These are phyloP conservation scores for Synanthedon myopaeformis DNA, from an alignment of 2,888 invertebrate genomes.

Conservation along the genomic window DNA sequence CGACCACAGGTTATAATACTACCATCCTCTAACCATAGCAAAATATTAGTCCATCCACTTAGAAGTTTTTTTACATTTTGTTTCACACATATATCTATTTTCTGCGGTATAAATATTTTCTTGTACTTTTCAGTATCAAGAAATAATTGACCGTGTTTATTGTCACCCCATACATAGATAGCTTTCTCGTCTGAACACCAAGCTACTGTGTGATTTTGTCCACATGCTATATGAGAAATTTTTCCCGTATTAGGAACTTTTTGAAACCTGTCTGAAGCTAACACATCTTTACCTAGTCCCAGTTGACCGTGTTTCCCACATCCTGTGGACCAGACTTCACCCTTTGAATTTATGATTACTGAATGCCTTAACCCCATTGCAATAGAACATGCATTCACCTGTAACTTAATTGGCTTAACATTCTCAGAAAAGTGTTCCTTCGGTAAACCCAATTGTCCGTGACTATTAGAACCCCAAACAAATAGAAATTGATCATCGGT, in stretches of 20 bases:
- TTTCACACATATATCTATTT: constrained; percentile 67
- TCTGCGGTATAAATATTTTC: constrained; percentile 64
- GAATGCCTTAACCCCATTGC: constrained; percentile 79
- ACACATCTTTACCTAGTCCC: constrained; percentile 61
- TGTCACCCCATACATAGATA: constrained; percentile 84
- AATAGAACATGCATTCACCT: constrained; percentile 66
- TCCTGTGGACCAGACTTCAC: constrained; percentile 74
- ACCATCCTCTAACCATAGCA: constrained; percentile 72
- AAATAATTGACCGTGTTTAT: constrained; percentile 84
- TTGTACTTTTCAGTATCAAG: constrained; percentile 61
- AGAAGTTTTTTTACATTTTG: constrained; percentile 68
- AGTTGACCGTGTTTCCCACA: constrained; percentile 77
- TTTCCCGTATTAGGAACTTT: constrained; percentile 67
- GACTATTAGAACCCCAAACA: constrained; percentile 87
- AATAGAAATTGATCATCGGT: constrained; percentile 76
- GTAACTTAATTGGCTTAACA: constrained; percentile 44
- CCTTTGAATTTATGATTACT: constrained; percentile 73
- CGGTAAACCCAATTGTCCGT: constrained; percentile 79
- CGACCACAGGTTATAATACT: constrained; percentile 82
- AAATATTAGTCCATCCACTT: constrained; percentile 85
- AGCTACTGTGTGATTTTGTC: constrained; percentile 83
- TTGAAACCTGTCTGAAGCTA: constrained; percentile 49
- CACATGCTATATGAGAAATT: constrained; percentile 77
- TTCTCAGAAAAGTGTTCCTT: constrained; percentile 52
- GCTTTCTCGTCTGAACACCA: constrained; percentile 66